These are phyloP conservation scores for Magallana gigas DNA, from an alignment of 1,140 invertebrate species.

Conservation along the genomic window DNA sequence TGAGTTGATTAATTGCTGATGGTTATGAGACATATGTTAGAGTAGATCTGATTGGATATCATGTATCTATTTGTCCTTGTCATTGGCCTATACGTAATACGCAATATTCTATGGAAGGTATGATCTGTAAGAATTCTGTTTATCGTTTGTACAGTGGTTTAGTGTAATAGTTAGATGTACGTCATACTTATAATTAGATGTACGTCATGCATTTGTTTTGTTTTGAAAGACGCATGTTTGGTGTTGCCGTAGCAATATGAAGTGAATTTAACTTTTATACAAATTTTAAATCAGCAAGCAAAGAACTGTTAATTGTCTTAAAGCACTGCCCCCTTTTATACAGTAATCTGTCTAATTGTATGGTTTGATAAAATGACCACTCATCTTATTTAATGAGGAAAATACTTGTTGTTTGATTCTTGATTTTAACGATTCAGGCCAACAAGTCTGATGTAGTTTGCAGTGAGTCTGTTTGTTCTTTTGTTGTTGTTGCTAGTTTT, in stretches of 20 bases:
- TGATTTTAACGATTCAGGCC: constrained; percentile 9
- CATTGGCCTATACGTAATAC: background rate
- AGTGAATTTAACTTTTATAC: background rate
- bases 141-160: constrained; percentile 2
- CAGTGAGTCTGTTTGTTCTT: background rate
- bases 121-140: background rate
- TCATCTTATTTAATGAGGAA: constrained; percentile 18
- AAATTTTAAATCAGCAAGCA: too few species aligned
- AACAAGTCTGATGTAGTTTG: constrained; percentile 23
- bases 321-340: background rate
- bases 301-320: background rate
- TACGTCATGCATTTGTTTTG: background rate
- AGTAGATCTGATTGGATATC: too few species aligned
- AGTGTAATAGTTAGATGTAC: background rate
- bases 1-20: background rate
- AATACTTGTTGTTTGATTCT: background rate
- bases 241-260: background rate
- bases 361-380: constrained; percentile 16
- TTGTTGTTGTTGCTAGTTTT: background rate
- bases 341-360: background rate
- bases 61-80: too few species aligned
- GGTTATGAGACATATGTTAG: background rate
- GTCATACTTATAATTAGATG: background rate
- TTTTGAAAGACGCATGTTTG: background rate
- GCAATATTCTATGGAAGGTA: constrained; percentile 20